Evolutionary conservation across 2,797 vertebrate genomes (phyloP).

Genomic region (Cuniculus paca): DNA sequence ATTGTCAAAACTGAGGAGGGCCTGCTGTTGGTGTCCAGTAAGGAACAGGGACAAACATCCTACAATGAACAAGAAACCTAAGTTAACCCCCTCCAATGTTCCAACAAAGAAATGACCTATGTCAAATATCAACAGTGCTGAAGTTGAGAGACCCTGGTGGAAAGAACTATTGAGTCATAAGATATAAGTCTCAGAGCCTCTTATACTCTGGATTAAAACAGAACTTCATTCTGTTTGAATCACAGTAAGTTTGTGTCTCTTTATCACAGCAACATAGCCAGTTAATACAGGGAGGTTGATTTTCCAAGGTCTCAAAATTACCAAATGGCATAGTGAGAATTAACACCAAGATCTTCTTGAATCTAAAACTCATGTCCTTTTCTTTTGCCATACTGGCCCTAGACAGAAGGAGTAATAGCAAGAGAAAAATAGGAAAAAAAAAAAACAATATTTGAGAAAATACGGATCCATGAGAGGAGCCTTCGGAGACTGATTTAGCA

Average conservation of each 20-base stretch:
- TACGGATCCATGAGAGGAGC: rapidly evolving
- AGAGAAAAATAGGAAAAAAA: neutral
- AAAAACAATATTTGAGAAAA: neutral
- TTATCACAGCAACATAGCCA: neutral
- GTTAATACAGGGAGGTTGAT: neutral
- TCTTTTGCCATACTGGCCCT: neutral
- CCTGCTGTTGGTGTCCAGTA: neutral
- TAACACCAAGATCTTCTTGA: neutral
- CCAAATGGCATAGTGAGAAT: neutral
- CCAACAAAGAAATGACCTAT: neutral
- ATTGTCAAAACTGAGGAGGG: neutral
- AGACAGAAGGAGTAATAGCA: neutral
- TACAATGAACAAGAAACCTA: neutral
- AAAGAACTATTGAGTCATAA: neutral
- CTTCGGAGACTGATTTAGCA: neutral
- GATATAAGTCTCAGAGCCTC: neutral
- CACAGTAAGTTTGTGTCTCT: neutral
- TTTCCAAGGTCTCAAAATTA: neutral
- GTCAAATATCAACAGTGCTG: neutral
- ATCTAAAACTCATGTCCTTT: neutral
- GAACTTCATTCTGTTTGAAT: neutral
- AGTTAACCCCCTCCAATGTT: neutral
- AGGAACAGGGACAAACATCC: neutral
- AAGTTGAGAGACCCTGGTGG: neutral
- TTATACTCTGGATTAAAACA: no score